Evolutionary conservation across 1,140 invertebrate genomes (phyloP).

Genomic region (Heliothis subflexa): DNA sequence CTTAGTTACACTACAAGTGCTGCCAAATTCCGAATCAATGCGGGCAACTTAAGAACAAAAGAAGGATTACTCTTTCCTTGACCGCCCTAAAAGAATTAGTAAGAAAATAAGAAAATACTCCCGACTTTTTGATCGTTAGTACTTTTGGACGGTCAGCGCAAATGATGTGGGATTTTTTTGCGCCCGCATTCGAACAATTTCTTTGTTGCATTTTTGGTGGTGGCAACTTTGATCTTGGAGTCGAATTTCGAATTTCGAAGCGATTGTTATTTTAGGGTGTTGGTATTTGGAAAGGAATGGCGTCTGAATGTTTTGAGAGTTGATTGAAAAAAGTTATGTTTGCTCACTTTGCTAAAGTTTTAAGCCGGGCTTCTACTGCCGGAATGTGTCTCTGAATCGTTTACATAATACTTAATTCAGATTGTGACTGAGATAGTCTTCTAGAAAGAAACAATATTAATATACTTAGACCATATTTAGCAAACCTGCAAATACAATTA

Average conservation of each 20-base stretch:
- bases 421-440: too few species aligned
- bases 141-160: conserved; percentile 45
- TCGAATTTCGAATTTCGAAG: background rate
- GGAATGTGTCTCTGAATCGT: background rate
- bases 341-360: background rate
- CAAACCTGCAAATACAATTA: too few species aligned
- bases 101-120: conserved; percentile 39
- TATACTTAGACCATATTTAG: too few species aligned
- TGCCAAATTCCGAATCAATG: conserved; percentile 68
- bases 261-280: conserved; percentile 24
- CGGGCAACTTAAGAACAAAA: conserved; percentile 72
- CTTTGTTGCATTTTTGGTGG: conserved; percentile 19
- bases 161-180: conserved; percentile 36
- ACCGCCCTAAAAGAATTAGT: conserved; percentile 69
- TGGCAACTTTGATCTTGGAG: conserved; percentile 1
- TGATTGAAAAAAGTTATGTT: background rate
- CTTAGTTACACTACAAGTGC: conserved; percentile 71
- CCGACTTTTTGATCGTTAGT: conserved; percentile 45
- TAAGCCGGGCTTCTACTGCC: background rate
- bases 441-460: too few species aligned
- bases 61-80: conserved; percentile 64
- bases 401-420: too few species aligned
- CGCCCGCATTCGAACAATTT: conserved; percentile 18
- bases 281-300: conserved; percentile 23
- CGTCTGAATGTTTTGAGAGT: background rate